These are phyloP conservation scores for Coelinius sp. DNA, from an alignment of 2,888 invertebrate species.

Conservation along the genomic window DNA sequence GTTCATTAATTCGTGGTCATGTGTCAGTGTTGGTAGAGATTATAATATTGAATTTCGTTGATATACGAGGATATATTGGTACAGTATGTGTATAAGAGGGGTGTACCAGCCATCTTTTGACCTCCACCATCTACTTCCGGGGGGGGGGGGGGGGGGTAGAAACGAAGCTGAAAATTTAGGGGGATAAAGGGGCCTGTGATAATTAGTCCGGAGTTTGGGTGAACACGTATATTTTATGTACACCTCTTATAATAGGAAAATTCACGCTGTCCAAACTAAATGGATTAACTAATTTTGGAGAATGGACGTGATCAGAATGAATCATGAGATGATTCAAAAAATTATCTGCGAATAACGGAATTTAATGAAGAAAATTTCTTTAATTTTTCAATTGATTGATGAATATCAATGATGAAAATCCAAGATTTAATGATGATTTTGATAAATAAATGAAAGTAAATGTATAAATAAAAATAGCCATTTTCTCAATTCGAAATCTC, in stretches of 20 bases:
- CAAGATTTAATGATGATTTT: too few species aligned
- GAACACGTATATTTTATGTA: background rate
- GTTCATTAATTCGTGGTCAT: conserved; percentile 6
- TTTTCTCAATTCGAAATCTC: background rate
- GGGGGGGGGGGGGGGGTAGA: too few species aligned
- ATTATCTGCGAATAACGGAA: background rate
- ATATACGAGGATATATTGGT: conserved; percentile 19
- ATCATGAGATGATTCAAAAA: background rate
- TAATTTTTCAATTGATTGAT: too few species aligned
- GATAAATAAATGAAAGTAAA: background rate
- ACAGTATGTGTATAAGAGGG: background rate
- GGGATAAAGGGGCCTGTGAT: too few species aligned
- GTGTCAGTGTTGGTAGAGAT: background rate
- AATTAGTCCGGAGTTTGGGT: background rate
- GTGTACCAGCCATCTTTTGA: background rate
- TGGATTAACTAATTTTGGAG: background rate
- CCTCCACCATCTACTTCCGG: conserved; percentile 33
- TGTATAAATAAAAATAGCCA: background rate
- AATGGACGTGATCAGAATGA: background rate
- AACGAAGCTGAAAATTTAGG: background rate
- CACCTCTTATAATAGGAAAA: background rate
- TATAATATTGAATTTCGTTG: background rate
- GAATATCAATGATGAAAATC: background rate
- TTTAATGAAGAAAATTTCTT: too few species aligned
- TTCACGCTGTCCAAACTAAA: background rate